These are phyloP conservation scores for Salpingus planirostris DNA, from an alignment of 2,888 invertebrate species.

Conservation along the genomic window DNA sequence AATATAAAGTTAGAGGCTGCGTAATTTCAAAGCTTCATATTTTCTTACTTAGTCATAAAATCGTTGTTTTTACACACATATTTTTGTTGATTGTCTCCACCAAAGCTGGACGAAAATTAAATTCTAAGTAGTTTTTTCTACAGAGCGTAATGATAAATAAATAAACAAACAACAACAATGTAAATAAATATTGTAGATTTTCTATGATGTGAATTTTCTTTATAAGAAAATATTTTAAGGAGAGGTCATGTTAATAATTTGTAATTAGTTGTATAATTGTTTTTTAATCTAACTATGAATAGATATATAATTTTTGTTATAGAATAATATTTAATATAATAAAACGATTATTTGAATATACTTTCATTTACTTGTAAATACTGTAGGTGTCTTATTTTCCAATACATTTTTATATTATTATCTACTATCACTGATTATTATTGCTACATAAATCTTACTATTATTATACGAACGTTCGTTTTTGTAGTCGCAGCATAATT, in stretches of 20 bases:
- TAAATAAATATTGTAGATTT: constrained; percentile 33
- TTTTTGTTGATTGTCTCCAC: constrained; percentile 15
- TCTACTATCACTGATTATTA: no score
- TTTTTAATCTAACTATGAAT: constrained; percentile 35
- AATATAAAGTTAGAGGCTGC: constrained; percentile 16
- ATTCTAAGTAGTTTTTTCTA: constrained; percentile 25
- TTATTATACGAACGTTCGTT: no score
- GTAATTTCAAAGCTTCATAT: constrained; percentile 22
- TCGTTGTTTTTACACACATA: constrained; percentile 10
- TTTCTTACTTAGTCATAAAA: constrained; percentile 18
- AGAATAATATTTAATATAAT: constrained; percentile 39
- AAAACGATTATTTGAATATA: constrained; percentile 26
- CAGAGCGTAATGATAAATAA: constrained; percentile 21
- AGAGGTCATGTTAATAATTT: constrained; percentile 35
- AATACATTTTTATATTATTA: no score
- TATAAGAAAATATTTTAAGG: constrained; percentile 40
- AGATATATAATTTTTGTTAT: constrained; percentile 41
- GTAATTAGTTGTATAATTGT: constrained; percentile 42
- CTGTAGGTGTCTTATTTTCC: no score
- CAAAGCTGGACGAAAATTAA: constrained; percentile 16
- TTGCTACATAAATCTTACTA: no score
- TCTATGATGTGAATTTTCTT: constrained; percentile 39
- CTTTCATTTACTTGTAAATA: constrained; percentile 22
- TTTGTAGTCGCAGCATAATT: no score
- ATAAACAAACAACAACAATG: no score